A percentile compares a stretch with the other conserved stretches of the same genome.
Conservation (phyloP, 1,140 invertebrate genomes). For the Tetragonula clypearis region DNA sequence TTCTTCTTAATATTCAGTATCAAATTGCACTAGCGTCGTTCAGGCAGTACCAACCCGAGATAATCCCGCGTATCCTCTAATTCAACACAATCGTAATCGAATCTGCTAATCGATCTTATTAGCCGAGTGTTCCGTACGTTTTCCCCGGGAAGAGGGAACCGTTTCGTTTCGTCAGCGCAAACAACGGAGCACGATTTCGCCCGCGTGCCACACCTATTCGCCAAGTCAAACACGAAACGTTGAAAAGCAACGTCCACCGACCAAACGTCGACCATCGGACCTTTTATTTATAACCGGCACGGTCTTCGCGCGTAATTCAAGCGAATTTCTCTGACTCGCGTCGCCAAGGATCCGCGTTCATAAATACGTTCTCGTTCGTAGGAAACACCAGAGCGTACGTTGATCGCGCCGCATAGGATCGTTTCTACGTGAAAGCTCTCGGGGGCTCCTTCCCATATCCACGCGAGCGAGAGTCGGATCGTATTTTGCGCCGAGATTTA, state of each 20-base stretch:
- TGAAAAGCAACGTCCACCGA: not conserved
- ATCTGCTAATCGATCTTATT: not conserved
- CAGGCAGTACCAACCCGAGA: not conserved
- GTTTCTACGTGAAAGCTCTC: not conserved
- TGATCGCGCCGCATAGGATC: constrained; percentile 9
- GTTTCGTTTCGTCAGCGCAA: not conserved
- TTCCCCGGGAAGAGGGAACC: not conserved
- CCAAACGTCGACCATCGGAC: not conserved
- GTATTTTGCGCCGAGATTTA: constrained; percentile 58
- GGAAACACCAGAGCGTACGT: constrained; percentile 23
- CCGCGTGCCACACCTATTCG: no score
- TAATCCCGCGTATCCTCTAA: not conserved
- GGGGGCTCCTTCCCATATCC: not conserved
- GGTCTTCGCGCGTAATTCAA: no score
- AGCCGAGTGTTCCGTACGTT: not conserved
- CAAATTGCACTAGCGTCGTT: not conserved
- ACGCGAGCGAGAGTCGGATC: not conserved
- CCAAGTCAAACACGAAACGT: not conserved
- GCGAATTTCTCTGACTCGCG: not conserved
- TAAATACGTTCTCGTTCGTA: constrained; percentile 44
- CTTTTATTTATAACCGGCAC: not conserved
- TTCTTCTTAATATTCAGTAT: not conserved
- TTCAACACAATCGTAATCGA: not conserved
- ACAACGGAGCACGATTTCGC: not conserved
- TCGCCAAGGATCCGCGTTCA: not conserved